Conservation (phyloP, 2,888 invertebrate genomes). For the Morpho achilles region DNA sequence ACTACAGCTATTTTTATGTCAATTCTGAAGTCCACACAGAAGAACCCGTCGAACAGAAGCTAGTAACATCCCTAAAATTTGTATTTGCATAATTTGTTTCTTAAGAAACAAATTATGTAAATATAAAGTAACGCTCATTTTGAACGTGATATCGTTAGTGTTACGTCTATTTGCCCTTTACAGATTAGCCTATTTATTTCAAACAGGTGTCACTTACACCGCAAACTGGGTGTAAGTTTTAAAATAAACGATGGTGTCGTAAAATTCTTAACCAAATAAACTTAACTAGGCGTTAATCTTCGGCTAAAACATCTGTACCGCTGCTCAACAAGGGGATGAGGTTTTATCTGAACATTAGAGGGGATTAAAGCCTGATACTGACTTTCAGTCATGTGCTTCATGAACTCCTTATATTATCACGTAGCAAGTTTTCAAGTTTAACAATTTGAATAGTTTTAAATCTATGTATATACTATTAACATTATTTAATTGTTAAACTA, state of each 20-base stretch:
- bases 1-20: too few relatives aligned
- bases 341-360: constrained; percentile 35
- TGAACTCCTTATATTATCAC: background rate
- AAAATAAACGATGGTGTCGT: constrained; percentile 63
- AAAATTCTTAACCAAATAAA: constrained; percentile 75
- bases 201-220: constrained; percentile 65
- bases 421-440: background rate
- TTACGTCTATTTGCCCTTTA: constrained; percentile 1
- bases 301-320: constrained; percentile 58
- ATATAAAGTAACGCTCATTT: too few relatives aligned
- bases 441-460: too few relatives aligned
- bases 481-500: too few relatives aligned
- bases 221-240: constrained; percentile 45
- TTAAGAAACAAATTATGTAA: too few relatives aligned
- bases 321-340: constrained; percentile 47
- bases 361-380: constrained; percentile 13
- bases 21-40: too few relatives aligned
- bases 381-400: background rate
- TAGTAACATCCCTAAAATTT: too few relatives aligned
- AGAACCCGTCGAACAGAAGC: too few relatives aligned
- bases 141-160: too few relatives aligned
- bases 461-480: too few relatives aligned
- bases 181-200: constrained; percentile 40
- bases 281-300: constrained; percentile 60
- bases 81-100: too few relatives aligned